phyloP scores from a whole-genome alignment of 1,140 invertebrate genomes.

The Archivesica marissinica region DNA sequence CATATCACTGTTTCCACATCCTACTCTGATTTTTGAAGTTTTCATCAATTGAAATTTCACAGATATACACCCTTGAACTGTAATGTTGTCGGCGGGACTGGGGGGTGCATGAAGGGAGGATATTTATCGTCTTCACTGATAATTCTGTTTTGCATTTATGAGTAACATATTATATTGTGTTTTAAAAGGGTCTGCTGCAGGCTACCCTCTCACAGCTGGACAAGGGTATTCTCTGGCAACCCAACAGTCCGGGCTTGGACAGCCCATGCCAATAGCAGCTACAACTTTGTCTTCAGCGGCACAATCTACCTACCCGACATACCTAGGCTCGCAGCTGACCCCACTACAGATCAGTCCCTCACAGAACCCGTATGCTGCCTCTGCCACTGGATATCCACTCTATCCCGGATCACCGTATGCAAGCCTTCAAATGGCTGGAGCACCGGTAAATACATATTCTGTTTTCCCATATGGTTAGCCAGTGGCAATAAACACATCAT shows the following conservation, averaged over 20 bases:
- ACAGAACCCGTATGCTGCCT: conserved; percentile 54
- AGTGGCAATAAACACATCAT: too few relatives aligned
- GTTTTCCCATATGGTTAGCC: too few relatives aligned
- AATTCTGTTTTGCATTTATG: background rate
- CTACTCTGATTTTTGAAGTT: too few relatives aligned
- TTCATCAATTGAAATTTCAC: too few relatives aligned
- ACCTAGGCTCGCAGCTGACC: conserved; percentile 43
- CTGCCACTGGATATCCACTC: conserved; percentile 45
- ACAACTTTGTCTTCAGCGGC: conserved; percentile 10
- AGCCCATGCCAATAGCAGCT: conserved; percentile 23
- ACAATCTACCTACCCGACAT: conserved; percentile 42
- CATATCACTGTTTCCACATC: too few relatives aligned
- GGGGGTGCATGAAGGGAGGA: too few relatives aligned
- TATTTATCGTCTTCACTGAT: too few relatives aligned
- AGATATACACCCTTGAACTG: too few relatives aligned
- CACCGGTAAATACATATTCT: conserved; percentile 22
- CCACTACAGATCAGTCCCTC: conserved; percentile 54
- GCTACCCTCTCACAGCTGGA: conserved; percentile 41
- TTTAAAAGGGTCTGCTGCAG: conserved; percentile 23
- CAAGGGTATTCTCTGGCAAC: conserved; percentile 35
- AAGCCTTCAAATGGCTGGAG: conserved; percentile 43
- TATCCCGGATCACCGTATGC: conserved; percentile 45
- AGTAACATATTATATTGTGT: background rate
- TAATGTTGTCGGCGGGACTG: too few relatives aligned
- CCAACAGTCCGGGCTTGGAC: conserved; percentile 15